Evolutionary conservation across 1,140 invertebrate species (phyloP).

Genomic region (Brachionus rotundiformis): DNA sequence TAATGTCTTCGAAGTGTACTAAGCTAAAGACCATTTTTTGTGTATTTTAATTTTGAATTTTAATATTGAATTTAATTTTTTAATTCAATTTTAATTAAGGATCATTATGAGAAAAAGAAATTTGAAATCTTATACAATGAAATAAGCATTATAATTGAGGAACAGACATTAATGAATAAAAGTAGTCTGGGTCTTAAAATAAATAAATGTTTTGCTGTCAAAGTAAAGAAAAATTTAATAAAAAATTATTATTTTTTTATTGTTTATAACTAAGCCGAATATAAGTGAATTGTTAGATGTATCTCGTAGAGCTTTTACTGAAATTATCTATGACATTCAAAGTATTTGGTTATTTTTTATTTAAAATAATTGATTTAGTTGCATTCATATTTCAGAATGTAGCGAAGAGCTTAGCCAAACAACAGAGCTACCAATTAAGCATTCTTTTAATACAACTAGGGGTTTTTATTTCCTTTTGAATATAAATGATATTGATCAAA

Average conservation of each 20-base stretch:
- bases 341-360: neutral
- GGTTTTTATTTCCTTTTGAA: conserved; percentile 42
- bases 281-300: conserved; percentile 10
- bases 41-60: neutral
- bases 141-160: conserved; percentile 17
- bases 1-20: neutral
- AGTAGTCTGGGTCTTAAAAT: neutral
- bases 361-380: neutral
- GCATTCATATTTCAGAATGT: neutral
- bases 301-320: neutral
- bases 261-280: neutral
- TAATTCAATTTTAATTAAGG: neutral
- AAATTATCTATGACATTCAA: conserved; percentile 30
- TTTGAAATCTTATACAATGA: neutral
- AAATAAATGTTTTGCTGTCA: conserved; percentile 35
- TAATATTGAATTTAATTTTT: neutral
- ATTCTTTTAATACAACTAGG: conserved; percentile 13
- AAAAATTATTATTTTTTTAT: neutral
- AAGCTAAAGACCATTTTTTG: neutral
- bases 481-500: neutral
- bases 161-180: neutral
- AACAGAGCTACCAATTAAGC: neutral
- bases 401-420: neutral
- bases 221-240: neutral
- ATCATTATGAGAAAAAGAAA: neutral